Conservation (phyloP, 2,797 vertebrate species). For the Nannoperca australis region DNA sequence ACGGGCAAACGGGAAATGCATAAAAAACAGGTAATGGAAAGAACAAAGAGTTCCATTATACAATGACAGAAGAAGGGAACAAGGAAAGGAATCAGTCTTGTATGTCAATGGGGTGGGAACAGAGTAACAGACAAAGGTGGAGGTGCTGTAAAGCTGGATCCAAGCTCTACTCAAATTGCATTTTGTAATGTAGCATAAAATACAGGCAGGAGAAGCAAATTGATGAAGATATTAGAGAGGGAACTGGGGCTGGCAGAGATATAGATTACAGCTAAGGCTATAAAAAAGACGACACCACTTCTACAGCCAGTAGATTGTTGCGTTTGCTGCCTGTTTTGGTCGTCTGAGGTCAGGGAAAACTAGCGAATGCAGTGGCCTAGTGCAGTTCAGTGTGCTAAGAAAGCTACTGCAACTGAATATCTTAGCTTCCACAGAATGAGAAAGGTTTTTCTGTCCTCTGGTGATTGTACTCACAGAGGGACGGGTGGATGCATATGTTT, state of each 20-base stretch:
- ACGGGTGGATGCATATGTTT: too few species aligned
- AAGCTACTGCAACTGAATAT: slow-evolving; percentile 2
- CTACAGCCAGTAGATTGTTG: slow-evolving; percentile 6
- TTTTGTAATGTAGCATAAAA: not conserved
- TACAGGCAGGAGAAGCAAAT: not conserved
- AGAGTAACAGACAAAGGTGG: not conserved
- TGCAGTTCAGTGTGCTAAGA: not conserved
- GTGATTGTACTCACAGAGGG: too few species aligned
- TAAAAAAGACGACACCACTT: slow-evolving; percentile 7
- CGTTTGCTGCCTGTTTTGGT: slow-evolving; percentile 25
- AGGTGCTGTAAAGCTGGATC: not conserved
- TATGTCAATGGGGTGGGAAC: not conserved
- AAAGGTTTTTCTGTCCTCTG: too few species aligned
- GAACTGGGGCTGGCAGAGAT: not conserved
- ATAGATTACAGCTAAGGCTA: not conserved
- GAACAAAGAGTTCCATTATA: slow-evolving; percentile 1
- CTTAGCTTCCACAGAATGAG: not conserved
- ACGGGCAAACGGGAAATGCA: not conserved
- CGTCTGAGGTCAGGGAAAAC: slow-evolving; percentile 1
- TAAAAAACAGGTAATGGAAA: slow-evolving; percentile 3
- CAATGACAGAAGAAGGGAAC: not conserved
- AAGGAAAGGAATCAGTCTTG: slow-evolving; percentile 6
- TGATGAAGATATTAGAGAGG: slow-evolving; percentile 4
- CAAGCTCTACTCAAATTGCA: slow-evolving; percentile 2
- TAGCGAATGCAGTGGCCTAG: not conserved